These are phyloP conservation scores for Ecliptopera silaceata DNA, from an alignment of 2,888 invertebrate species.

Conservation along the genomic window DNA sequence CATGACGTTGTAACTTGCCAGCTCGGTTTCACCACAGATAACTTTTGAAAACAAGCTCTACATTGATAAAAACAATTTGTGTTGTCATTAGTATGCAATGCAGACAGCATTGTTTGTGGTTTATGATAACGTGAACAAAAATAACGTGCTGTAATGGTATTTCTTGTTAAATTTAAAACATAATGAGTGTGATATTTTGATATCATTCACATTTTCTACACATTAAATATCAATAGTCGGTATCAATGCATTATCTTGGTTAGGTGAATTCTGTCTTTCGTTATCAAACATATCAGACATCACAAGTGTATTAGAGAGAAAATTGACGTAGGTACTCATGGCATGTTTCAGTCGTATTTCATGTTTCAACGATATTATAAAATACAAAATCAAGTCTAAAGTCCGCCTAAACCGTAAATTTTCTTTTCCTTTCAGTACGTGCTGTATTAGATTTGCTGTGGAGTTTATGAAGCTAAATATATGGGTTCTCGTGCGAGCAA, in stretches of 20 bases:
- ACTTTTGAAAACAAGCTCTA: constrained; percentile 10
- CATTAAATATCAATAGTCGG: no score
- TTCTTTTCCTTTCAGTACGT: neutral
- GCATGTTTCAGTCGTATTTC: neutral
- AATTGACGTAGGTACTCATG: neutral
- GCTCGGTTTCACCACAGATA: constrained; percentile 23
- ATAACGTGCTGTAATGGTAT: neutral
- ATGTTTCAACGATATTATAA: neutral
- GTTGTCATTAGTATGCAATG: constrained; percentile 18
- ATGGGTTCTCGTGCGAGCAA: neutral
- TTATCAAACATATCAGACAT: neutral
- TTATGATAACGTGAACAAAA: constrained; percentile 23
- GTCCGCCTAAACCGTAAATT: neutral
- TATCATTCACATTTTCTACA: neutral
- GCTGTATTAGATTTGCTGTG: neutral
- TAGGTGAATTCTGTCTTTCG: neutral
- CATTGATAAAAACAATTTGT: constrained; percentile 16
- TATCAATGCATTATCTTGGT: neutral
- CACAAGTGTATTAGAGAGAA: no score
- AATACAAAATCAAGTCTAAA: neutral
- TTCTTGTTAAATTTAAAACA: neutral
- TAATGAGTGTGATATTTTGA: neutral
- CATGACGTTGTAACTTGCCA: constrained; percentile 1
- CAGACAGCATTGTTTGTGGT: constrained; percentile 23
- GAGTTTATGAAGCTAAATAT: neutral